Evolutionary conservation across 2,888 invertebrate genomes (phyloP), one percentile per base, ranked within the genome.

Genomic region (Acleris cristana): DNA sequence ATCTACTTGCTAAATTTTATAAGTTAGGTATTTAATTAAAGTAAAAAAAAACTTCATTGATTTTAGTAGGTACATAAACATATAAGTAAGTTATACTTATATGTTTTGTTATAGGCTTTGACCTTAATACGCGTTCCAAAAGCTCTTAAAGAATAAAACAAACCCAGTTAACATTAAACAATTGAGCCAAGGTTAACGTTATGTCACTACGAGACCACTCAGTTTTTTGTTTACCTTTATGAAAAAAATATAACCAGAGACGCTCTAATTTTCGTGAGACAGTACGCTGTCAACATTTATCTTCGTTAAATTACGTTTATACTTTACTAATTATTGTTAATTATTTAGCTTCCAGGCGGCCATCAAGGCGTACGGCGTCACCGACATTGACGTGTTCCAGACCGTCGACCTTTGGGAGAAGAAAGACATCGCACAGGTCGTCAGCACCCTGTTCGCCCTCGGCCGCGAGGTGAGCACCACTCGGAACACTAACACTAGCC

Each of bases 401-500:
- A 99, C 99, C 6, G 98, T 98, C 59, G 99, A 99, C 87, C 94
- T 99, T 61, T 99, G 96, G 95, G 99, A 99, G 88, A 96, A 97
- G 94, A 98, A 97, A 89, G 97, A 98, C 89, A 96, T 98, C 80
- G 95, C 96, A 23, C 95, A 95, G 88, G 97, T 98, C 63, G 96
- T 96, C 84, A 96, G 96, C 89, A 97, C 97, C 75, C 94, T 98
- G 71, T 97, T 96, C 87, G 96, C 97, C 66, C 94, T 98, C 77
- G 98, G 97, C 78, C 96, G 98, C 85, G 95, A 96, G 93, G 96
- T 97, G 89, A 93, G 92, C 75, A 73, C 65, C 49, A 34, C 34
- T 69, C 62, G 65, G 64, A 70, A 64, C 63, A 23, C 56, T 54
- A 3, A 40, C 6, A 19, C 14, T 56, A 19, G 19, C 7, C 14